These are phyloP conservation scores for Alloplasta piceator DNA, from an alignment of 2,888 invertebrate species.

Conservation along the genomic window DNA sequence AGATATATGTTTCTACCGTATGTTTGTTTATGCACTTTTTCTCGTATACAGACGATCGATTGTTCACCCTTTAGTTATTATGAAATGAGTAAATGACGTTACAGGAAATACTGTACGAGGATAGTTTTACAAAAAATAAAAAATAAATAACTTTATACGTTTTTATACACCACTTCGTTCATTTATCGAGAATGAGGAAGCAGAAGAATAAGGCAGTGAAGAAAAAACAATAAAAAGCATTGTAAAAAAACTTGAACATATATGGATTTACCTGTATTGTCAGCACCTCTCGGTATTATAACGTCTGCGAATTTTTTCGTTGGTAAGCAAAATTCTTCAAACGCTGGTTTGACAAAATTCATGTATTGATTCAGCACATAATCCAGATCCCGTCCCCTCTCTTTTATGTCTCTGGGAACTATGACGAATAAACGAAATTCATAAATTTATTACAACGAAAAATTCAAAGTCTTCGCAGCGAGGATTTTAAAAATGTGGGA, in stretches of 20 bases:
- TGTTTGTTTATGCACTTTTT: conserved; percentile 12
- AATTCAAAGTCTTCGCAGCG: neutral
- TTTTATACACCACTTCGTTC: conserved; percentile 29
- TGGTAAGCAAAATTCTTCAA: conserved; percentile 99
- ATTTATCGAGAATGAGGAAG: conserved; percentile 5
- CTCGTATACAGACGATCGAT: conserved; percentile 17
- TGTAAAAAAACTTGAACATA: conserved; percentile 14
- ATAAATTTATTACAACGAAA: conserved; percentile 20
- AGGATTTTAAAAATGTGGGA: neutral
- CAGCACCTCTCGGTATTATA: conserved; percentile 99
- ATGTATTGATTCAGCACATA: conserved; percentile 98
- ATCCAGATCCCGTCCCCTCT: conserved; percentile 96
- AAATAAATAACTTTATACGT: conserved; percentile 15
- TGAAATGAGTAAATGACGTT: conserved; percentile 53
- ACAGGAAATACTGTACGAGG: conserved; percentile 12
- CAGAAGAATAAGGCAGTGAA: conserved; percentile 5
- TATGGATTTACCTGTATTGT: conserved; percentile 93
- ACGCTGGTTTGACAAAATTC: conserved; percentile 99
- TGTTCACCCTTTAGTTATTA: conserved; percentile 26
- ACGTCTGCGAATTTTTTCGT: conserved; percentile 99
- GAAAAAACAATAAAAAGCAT: conserved; percentile 16
- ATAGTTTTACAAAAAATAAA: conserved; percentile 29
- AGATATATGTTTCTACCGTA: conserved; percentile 47
- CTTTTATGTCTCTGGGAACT: conserved; percentile 97
- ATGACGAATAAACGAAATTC: conserved; percentile 20